Evolutionary conservation across 2,113 vertebrate genomes (phyloP).

Genomic region (Protomyctophum bolini): DNA sequence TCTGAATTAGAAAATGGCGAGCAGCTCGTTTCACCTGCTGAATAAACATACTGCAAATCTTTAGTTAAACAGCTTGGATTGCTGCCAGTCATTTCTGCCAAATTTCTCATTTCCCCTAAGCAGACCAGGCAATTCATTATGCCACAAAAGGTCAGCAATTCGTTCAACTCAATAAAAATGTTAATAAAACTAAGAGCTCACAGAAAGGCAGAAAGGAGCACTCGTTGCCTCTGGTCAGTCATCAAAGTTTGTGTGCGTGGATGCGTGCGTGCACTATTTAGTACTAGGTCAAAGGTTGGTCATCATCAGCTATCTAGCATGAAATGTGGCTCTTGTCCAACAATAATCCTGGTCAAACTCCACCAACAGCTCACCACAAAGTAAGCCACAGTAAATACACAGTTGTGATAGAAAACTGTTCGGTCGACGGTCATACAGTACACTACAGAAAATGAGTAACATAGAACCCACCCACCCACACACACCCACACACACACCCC

Average conservation of each 20-base stretch:
- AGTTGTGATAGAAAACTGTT: constrained; percentile 5
- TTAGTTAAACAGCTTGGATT: constrained; percentile 60
- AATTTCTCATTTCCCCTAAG: constrained; percentile 68
- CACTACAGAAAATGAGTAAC: not conserved
- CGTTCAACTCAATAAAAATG: constrained; percentile 80
- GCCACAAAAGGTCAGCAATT: constrained; percentile 76
- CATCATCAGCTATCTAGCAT: constrained; percentile 35
- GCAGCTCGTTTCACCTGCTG: constrained; percentile 53
- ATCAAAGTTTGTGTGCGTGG: constrained; percentile 37
- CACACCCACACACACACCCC: constrained; percentile 13
- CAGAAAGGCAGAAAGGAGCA: constrained; percentile 51
- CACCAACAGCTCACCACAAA: constrained; percentile 50
- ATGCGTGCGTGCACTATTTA: not conserved
- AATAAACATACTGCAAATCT: constrained; percentile 66
- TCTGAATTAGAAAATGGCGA: constrained; percentile 47
- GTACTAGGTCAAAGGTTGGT: constrained; percentile 58
- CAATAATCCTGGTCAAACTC: constrained; percentile 71
- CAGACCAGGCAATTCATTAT: constrained; percentile 67
- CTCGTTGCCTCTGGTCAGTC: constrained; percentile 35
- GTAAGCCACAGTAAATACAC: constrained; percentile 13
- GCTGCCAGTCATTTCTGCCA: constrained; percentile 70
- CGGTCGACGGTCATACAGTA: not conserved
- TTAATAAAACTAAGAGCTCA: constrained; percentile 80
- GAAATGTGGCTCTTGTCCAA: constrained; percentile 48
- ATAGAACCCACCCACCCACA: constrained; percentile 13